Percentiles rank a stretch among this genome's conserved stretches.
Conservation (phyloP, 2,888 invertebrate genomes). For the Stictocephala bisonia region DNA sequence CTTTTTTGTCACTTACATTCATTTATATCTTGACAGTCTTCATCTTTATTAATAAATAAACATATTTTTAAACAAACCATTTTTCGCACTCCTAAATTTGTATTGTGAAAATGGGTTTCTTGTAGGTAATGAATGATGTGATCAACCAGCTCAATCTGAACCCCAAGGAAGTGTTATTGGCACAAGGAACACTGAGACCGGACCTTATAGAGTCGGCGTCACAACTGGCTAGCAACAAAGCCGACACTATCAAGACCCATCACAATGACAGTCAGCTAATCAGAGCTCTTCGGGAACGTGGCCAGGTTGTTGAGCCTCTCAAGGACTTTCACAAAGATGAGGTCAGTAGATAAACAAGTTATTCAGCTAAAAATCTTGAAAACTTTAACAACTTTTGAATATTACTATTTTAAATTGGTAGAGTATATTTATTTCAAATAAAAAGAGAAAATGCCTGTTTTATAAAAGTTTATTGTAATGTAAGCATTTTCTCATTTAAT, state of each 20-base stretch:
- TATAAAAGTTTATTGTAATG: no score
- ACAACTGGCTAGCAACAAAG: constrained; percentile 78
- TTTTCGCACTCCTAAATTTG: no score
- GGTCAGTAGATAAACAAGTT: no score
- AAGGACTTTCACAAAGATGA: constrained; percentile 99
- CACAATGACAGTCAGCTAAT: constrained; percentile 99
- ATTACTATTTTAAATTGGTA: neutral
- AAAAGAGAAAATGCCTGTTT: neutral
- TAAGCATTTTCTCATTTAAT: no score
- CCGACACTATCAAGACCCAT: constrained; percentile 98
- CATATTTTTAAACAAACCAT: no score
- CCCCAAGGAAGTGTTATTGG: constrained; percentile 91
- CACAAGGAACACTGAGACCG: constrained; percentile 96
- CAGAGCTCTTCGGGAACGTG: constrained; percentile 70
- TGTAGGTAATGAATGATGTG: constrained; percentile 85
- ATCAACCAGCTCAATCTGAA: constrained; percentile 88
- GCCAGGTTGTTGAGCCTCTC: constrained; percentile 96
- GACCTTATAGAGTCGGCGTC: constrained; percentile 99
- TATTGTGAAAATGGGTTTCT: constrained; percentile 31
- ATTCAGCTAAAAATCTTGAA: neutral
- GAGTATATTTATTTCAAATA: neutral
- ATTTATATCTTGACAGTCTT: no score
- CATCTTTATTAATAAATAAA: no score
- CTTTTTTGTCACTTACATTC: no score
- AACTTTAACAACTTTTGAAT: neutral